Conservation (phyloP, 1,140 invertebrate genomes). For the Cotesia vestalis region DNA sequence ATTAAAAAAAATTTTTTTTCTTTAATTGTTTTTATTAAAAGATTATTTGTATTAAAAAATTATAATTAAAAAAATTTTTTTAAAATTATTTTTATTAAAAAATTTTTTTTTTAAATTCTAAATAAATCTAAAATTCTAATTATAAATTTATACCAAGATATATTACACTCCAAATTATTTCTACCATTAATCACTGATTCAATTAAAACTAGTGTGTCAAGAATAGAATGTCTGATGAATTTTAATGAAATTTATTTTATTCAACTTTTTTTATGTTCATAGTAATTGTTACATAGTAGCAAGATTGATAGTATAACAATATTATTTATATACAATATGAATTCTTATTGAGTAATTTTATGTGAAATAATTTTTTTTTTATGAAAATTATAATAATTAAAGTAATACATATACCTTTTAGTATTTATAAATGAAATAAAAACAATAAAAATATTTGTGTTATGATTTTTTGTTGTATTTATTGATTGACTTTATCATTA, state of each 20-base stretch:
- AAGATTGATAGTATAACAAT: slow-evolving; percentile 62
- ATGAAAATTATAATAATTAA: neutral
- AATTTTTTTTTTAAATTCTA: neutral
- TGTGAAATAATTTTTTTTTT: slow-evolving; percentile 37
- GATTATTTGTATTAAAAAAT: neutral
- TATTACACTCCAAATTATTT: neutral
- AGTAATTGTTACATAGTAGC: slow-evolving; percentile 60
- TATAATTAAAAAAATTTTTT: neutral
- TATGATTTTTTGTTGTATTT: slow-evolving; percentile 22
- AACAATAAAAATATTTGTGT: slow-evolving; percentile 6
- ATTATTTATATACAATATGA: slow-evolving; percentile 60
- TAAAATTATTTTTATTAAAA: neutral
- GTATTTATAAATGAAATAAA: neutral
- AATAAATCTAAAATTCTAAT: neutral
- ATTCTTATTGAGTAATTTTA: slow-evolving; percentile 47
- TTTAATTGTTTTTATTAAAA: neutral
- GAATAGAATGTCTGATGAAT: slow-evolving; percentile 53
- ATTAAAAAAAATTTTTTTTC: too few species aligned
- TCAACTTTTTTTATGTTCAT: slow-evolving; percentile 40
- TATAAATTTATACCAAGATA: neutral
- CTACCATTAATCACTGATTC: too few species aligned
- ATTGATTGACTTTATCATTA: slow-evolving; percentile 3
- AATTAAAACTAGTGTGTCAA: slow-evolving; percentile 4
- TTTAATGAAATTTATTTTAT: slow-evolving; percentile 44
- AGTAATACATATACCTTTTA: too few species aligned